Base-by-base conservation (phyloP, 1,140 invertebrate genomes). In the Diprion similis region DNA sequence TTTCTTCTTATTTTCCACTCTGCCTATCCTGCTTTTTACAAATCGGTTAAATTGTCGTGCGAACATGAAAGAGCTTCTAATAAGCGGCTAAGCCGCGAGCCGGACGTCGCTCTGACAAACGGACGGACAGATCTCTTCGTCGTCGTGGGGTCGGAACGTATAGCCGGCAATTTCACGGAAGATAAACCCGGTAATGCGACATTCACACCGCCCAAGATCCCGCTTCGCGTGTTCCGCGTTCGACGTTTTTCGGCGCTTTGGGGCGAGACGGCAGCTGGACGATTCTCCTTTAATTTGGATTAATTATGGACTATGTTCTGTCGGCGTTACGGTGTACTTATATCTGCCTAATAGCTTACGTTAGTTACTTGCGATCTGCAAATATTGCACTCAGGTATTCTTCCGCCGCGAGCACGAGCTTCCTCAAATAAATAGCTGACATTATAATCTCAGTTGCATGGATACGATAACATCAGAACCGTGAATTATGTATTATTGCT, bases 181-280 rank as follows among this genome's bases (percentile, higher is more conserved):
- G 37, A 68, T 68, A 68, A 68, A 68, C 66, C 37, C 37, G 66
- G 66, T 68, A 68, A 68, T 68, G 66, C 66, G 66, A 68, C 37
- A 59, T 59, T 59, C 51, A 59, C 51, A 17, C 51, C n/a, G 51
- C 24, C 24, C 24, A 37, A 37, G 24, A 3, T 37, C 24, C 24
- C 24, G 24, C 13, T 64, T 15, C 59, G 59, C 8, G 59, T 64
- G 59, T 64, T 15, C 17, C 59, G 17, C 59, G 59, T 64, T 64
- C 13, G 59, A 15, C 13, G 59, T 17, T 37, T 37, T 37, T 37
- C 24, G 24, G 24, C 24, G 24, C 24, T 37, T 37, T 6, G 24
- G 24, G 24, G 24, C 24, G 24, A 37, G 24, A 37, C 24, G 24
- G 24, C 24, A 37, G 24, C 2, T 37, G 24, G 24, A 37, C 24